Percentiles rank a stretch among this genome's conserved stretches.
Evolutionary conservation across 2,797 vertebrate genomes (phyloP).

Genomic region (Sebastes iracundus): DNA sequence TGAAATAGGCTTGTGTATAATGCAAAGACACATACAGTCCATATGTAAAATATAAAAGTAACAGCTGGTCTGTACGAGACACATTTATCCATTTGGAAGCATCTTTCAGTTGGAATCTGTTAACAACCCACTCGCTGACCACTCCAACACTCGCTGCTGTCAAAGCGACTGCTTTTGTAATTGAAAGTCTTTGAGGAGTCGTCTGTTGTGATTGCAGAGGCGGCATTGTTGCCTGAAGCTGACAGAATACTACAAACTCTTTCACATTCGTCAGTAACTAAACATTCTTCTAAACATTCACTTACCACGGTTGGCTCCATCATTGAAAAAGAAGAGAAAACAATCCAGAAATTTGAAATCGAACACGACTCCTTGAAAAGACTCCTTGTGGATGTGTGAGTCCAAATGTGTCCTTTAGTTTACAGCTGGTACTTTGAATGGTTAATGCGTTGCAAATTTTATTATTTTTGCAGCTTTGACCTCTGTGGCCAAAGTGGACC

Average conservation of each 20-base stretch:
- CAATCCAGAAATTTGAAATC: slow-evolving; percentile 7
- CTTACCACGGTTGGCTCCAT: slow-evolving; percentile 75
- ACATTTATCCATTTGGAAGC: not conserved
- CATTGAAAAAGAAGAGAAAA: slow-evolving; percentile 29
- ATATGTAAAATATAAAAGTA: not conserved
- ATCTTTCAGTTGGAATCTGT: slow-evolving; percentile 11
- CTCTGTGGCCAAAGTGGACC: slow-evolving; percentile 56
- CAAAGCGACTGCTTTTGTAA: slow-evolving; percentile 9
- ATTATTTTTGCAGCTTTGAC: slow-evolving; percentile 50
- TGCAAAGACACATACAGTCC: not conserved
- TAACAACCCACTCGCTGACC: slow-evolving; percentile 6
- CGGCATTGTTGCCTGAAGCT: not conserved
- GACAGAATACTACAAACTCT: not conserved
- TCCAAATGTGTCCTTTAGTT: slow-evolving; percentile 29
- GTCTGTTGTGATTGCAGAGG: slow-evolving; percentile 16
- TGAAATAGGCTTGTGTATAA: not conserved
- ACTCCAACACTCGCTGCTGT: slow-evolving; percentile 24
- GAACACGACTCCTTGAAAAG: not conserved
- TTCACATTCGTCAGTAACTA: slow-evolving; percentile 1
- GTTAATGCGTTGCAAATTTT: slow-evolving; percentile 20
- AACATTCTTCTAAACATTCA: slow-evolving; percentile 1
- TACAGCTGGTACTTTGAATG: not conserved
- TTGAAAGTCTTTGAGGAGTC: slow-evolving; percentile 25
- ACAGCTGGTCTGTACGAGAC: not conserved
- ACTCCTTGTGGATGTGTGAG: not conserved